These are phyloP conservation scores for Drosophila yooni DNA, from an alignment of 2,888 invertebrate species.

Conservation along the genomic window DNA sequence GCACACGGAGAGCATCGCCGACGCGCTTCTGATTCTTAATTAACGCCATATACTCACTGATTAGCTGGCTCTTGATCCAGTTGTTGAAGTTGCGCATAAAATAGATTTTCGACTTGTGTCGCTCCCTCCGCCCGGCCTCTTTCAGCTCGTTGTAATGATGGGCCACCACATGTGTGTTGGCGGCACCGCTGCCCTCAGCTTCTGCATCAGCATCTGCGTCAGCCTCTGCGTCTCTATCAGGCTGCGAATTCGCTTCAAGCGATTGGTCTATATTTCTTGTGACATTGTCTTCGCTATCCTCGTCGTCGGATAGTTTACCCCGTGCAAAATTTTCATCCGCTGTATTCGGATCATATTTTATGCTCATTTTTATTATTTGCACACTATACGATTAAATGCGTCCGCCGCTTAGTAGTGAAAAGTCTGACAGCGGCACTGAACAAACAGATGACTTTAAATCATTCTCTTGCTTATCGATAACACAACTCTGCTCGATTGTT, in stretches of 20 bases:
- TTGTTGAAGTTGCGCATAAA: constrained; percentile 99
- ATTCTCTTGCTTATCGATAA: constrained; percentile 39
- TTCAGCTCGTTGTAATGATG: constrained; percentile 96
- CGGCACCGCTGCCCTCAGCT: constrained; percentile 42
- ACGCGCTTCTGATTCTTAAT: constrained; percentile 88
- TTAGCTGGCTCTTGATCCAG: constrained; percentile 98
- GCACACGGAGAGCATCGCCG: constrained; percentile 89
- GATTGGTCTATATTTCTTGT: constrained; percentile 3
- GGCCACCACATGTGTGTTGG: constrained; percentile 88
- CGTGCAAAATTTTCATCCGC: constrained; percentile 45
- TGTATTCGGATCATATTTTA: constrained; percentile 58
- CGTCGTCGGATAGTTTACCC: constrained; percentile 66
- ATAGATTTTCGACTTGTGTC: constrained; percentile 95
- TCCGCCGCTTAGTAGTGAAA: constrained; percentile 30
- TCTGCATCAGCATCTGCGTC: constrained; percentile 13
- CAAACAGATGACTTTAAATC: constrained; percentile 41
- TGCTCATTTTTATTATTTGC: constrained; percentile 46
- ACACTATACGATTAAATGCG: constrained; percentile 24
- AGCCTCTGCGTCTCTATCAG: not conserved
- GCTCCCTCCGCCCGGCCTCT: constrained; percentile 91
- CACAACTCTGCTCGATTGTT: constrained; percentile 1
- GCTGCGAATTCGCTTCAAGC: constrained; percentile 10
- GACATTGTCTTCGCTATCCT: constrained; percentile 51
- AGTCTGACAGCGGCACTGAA: constrained; percentile 22
- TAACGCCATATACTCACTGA: constrained; percentile 91